Base-by-base conservation (phyloP, 2,888 invertebrate species). In the Drosophila rubida region DNA sequence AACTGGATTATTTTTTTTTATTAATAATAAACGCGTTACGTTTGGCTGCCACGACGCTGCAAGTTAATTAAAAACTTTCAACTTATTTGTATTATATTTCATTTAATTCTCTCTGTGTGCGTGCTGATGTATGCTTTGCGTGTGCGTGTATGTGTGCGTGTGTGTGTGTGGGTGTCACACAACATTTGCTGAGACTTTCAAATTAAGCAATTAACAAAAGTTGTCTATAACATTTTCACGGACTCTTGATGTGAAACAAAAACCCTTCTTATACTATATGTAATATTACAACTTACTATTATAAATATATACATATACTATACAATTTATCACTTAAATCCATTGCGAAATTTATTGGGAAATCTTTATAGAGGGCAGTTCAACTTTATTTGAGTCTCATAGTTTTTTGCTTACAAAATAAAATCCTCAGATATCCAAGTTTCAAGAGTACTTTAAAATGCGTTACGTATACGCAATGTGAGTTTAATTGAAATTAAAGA, bases 401-500 rank as follows among this genome's bases (percentile, higher is more conserved):
- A 4, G 1, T 25, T 25, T 25, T 25, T 23, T 23, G 23, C 23
- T 23, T 9, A 27, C 27, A 27, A 7, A 27, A 27, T 2, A 8
- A 2, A 2, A 27, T 27, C 27, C n/a, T 7, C 5, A 7, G 27
- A 35, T n/a, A 35, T 35, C 4, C 32, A 27, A 35, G n/a, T n/a
- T n/a, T n/a, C 4, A 13, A 11, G 1, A 11, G 11, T 23, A 5
- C 22, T 2, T 13, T 16, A 48, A 48, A 32, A 9, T 35, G n/a
- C 16, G 50, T 9, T 39, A 37, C 13, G 11, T 11, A 39, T 19
- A 13, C 22, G 13, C 35, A 8, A 13, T 54, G 39, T 42, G 35
- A 66, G 64, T 63, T 76, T 76, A 66, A 76, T 82, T 88, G 66
- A 78, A 88, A 87, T 84, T 76, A 76, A 78, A 88, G 70, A 73